These are phyloP conservation scores for Centropus unirufus DNA, from an alignment of 2,113 vertebrate species.

Conservation along the genomic window DNA sequence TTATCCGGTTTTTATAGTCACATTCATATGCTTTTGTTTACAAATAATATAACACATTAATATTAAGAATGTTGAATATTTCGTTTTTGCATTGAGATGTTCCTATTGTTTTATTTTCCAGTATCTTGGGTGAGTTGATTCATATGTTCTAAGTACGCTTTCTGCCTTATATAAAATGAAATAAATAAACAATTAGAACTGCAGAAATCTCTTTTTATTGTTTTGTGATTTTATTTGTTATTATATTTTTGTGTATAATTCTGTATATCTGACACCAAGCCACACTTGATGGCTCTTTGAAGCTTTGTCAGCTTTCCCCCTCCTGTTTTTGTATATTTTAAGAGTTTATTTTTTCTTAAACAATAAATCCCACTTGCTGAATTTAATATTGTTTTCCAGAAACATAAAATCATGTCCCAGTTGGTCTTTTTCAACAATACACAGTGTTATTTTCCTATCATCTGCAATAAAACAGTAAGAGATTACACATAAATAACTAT, in stretches of 20 bases:
- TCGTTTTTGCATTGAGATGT: constrained; percentile 12
- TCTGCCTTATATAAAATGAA: constrained; percentile 7
- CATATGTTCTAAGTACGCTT: background rate
- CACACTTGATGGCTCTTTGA: constrained; percentile 45
- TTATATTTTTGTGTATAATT: constrained; percentile 28
- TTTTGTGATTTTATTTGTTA: constrained; percentile 39
- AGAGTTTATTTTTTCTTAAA: constrained; percentile 7
- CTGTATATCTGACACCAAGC: constrained; percentile 36
- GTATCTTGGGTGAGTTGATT: background rate
- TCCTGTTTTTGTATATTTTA: background rate
- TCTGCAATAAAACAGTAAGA: constrained; percentile 53
- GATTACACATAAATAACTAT: constrained; percentile 52
- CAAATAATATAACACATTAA: constrained; percentile 12
- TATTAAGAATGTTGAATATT: constrained; percentile 60
- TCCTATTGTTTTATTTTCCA: constrained; percentile 20
- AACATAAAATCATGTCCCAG: constrained; percentile 22
- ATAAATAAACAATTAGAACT: constrained; percentile 54
- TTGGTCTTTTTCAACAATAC: constrained; percentile 22
- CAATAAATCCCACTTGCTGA: background rate
- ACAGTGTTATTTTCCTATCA: constrained; percentile 58
- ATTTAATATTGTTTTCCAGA: constrained; percentile 40
- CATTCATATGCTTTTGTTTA: constrained; percentile 57
- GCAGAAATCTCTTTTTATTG: constrained; percentile 38
- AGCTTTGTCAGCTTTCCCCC: constrained; percentile 5
- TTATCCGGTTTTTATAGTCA: constrained; percentile 24